A percentile compares a stretch with the other conserved stretches of the same genome.
phyloP scores from a whole-genome alignment of 2,888 invertebrate genomes.

The Ceratothoa steindachneri region DNA sequence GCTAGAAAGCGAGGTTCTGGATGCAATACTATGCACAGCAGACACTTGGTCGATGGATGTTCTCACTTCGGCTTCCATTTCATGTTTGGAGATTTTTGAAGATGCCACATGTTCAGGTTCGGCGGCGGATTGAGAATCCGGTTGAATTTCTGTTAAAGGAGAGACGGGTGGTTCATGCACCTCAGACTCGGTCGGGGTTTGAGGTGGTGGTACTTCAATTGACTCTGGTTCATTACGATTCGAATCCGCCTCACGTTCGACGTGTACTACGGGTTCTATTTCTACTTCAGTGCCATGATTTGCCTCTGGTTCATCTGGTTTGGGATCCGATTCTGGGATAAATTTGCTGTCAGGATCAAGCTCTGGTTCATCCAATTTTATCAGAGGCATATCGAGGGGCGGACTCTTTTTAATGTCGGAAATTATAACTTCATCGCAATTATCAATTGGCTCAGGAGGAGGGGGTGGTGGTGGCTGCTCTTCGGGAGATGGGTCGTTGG shows the following conservation, averaged over 20 bases:
- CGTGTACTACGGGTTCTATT: not conserved
- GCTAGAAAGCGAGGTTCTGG: conserved; percentile 19
- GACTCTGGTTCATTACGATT: not conserved
- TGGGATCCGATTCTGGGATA: not conserved
- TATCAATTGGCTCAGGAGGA: not conserved
- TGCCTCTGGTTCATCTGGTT: not conserved
- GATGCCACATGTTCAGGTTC: not conserved
- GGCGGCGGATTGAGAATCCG: not conserved
- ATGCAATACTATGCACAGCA: conserved; percentile 35
- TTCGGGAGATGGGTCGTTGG: not conserved
- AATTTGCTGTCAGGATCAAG: not conserved
- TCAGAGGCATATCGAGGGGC: conserved; percentile 25
- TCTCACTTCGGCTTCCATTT: not conserved
- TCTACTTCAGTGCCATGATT: not conserved
- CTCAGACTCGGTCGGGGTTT: not conserved
- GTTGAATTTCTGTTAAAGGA: not conserved
- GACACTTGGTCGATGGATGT: conserved; percentile 19
- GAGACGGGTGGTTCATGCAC: not conserved
- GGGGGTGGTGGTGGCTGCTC: not conserved
- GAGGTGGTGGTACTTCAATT: not conserved
- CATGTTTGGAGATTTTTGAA: not conserved
- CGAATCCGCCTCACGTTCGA: not conserved
- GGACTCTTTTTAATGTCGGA: conserved; percentile 16
- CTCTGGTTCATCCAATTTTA: conserved; percentile 27
- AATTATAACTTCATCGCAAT: not conserved